phyloP scores from a whole-genome alignment of 2,113 vertebrate genomes.

The Eira barbara region DNA sequence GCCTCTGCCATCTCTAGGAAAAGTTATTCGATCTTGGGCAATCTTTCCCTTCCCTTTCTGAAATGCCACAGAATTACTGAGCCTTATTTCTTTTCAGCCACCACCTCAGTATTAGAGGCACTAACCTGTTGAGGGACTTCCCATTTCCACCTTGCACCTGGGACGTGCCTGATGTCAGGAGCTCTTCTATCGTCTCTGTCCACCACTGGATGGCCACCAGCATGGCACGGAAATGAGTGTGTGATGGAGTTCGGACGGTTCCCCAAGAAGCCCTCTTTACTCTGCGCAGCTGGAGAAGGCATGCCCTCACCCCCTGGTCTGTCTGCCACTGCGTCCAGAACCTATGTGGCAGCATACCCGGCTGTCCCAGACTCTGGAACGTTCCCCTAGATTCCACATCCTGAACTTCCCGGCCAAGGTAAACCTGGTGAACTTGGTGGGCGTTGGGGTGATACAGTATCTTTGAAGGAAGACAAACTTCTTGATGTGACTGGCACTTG shows the following conservation, averaged over 20 bases:
- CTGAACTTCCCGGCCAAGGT: not conserved
- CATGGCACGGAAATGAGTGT: accelerated
- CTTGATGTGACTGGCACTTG: not conserved
- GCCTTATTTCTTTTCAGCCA: not conserved
- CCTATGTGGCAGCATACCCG: not conserved
- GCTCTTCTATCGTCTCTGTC: not conserved
- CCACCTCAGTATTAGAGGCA: not conserved
- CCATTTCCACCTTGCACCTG: not conserved
- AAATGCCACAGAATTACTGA: not conserved
- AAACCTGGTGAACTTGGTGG: not conserved
- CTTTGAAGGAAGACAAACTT: not conserved
- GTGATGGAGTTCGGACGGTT: accelerated
- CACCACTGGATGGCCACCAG: accelerated
- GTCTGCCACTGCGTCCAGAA: not conserved
- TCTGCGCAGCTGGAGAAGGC: not conserved
- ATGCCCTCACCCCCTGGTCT: too few relatives aligned
- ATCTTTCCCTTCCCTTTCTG: not conserved
- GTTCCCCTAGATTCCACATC: not conserved
- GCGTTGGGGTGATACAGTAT: not conserved
- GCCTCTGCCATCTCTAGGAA: not conserved
- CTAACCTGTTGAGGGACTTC: not conserved
- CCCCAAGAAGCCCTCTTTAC: not conserved
- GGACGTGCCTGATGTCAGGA: not conserved
- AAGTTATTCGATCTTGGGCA: not conserved
- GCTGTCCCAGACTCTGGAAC: not conserved